Base-by-base conservation (phyloP, 1,140 invertebrate species). In the honey bee (Apis mellifera) region DNA sequence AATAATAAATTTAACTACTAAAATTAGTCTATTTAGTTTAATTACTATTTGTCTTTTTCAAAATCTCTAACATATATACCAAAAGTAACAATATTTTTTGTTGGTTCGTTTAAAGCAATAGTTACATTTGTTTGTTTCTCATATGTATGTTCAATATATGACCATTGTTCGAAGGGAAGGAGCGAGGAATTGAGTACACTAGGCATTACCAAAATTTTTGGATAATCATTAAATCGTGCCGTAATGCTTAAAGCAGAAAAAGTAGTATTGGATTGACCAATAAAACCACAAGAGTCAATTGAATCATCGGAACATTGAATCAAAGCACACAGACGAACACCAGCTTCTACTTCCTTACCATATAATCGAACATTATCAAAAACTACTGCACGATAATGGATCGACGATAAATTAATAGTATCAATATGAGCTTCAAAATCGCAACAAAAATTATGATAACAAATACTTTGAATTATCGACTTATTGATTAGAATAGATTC, bases 371-470 rank as follows among this genome's bases (percentile, higher is more conserved):
- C 52, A 8, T 84, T 89, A 17, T 83, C 76, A 42, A 66, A 89
- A 70, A 73, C 69, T 0, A 84, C 59, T 4, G 82, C 79, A n/a
- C 82, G 85, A 52, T 90, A 89, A 32, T 65, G 64, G 42, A 15
- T 75, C 13, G 15, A 75, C 2, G 71, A 48, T 8, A 74, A 32
- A 50, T 87, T 12, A 19, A 76, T 74, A 7, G 15, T 23, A 11
- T 9, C 23, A 0, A 80, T 70, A 21, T 84, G 48, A 21, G 90
- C 62, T 4, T 86, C 52, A 48, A 93, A 92, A 9, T 90, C 17
- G 64, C 93, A 94, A 57, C 93, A 94, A 1, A 93, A 81, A 3
- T 50, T 65, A 48, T 79, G 55, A 42, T 93, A 79, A 57, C 93
- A 94, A n/a, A 93, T 0, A 0, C 32, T 87, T 13, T 87, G 52